A percentile compares a stretch with the other conserved stretches of the same genome.
Evolutionary conservation across 2,888 invertebrate genomes (phyloP).

Genomic region (Beris chalybata): DNA sequence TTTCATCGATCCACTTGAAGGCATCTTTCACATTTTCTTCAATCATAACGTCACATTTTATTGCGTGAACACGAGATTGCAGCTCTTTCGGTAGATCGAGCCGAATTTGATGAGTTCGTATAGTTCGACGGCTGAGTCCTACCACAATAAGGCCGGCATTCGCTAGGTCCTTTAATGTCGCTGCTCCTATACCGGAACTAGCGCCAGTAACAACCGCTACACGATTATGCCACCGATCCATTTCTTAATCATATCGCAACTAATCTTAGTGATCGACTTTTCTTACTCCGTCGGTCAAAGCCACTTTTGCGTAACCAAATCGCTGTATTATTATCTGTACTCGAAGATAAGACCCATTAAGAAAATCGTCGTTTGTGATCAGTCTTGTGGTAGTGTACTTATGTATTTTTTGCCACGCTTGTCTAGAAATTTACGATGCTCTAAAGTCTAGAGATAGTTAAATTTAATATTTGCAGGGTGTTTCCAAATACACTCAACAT

Average conservation of each 20-base stretch:
- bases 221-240: constrained; percentile 60
- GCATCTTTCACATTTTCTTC: constrained; percentile 60
- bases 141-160: constrained; percentile 60
- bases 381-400: too few relatives aligned
- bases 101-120: constrained; percentile 52
- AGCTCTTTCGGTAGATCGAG: constrained; percentile 41
- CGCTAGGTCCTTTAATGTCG: constrained; percentile 56
- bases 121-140: constrained; percentile 59
- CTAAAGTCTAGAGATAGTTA: too few relatives aligned
- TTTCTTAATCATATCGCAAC: neutral
- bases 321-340: too few relatives aligned
- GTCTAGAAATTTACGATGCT: too few relatives aligned
- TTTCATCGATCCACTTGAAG: constrained; percentile 59
- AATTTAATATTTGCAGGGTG: too few relatives aligned
- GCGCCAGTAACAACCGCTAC: constrained; percentile 68
- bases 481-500: too few relatives aligned
- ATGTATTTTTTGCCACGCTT: too few relatives aligned
- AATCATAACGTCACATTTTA: constrained; percentile 59
- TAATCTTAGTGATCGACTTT: too few relatives aligned
- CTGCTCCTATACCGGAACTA: constrained; percentile 65
- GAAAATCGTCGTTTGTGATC: too few relatives aligned
- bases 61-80: constrained; percentile 49
- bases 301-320: too few relatives aligned
- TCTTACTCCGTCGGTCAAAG: too few relatives aligned
- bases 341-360: neutral